phyloP scores from a whole-genome alignment of 2,888 invertebrate species.

The Phyllotreta striolata region DNA sequence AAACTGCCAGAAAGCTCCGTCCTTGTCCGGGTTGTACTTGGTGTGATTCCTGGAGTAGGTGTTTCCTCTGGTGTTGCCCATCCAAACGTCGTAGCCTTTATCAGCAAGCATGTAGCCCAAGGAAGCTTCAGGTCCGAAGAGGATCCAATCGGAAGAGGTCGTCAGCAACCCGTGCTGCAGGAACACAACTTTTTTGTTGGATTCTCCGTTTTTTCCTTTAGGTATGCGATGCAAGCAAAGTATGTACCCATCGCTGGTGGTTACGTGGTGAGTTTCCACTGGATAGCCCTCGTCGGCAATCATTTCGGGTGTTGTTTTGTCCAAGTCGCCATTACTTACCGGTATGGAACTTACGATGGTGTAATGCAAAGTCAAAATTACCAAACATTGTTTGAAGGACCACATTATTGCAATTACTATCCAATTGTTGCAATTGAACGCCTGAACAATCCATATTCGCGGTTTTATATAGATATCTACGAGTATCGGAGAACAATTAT shows the following conservation, averaged over 20 bases:
- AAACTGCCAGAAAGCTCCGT: slow-evolving; percentile 59
- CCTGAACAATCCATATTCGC: no score
- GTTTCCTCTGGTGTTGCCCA: slow-evolving; percentile 50
- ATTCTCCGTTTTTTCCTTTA: slow-evolving; percentile 52
- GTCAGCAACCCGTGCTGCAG: slow-evolving; percentile 66
- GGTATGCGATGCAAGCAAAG: slow-evolving; percentile 67
- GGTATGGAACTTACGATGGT: no score
- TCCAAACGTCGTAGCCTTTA: slow-evolving; percentile 52
- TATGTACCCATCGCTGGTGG: slow-evolving; percentile 67
- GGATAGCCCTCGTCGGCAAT: slow-evolving; percentile 49
- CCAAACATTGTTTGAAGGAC: no score
- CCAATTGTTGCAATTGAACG: no score
- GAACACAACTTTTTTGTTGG: slow-evolving; percentile 55
- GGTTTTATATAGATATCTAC: no score
- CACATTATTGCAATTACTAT: no score
- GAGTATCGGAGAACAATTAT: no score
- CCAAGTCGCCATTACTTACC: no score
- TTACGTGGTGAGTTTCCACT: slow-evolving; percentile 58
- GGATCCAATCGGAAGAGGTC: slow-evolving; percentile 66
- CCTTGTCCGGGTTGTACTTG: slow-evolving; percentile 42
- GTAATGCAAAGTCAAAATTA: no score
- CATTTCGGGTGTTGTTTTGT: no score
- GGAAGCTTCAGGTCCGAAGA: slow-evolving; percentile 63
- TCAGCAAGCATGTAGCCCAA: slow-evolving; percentile 47
- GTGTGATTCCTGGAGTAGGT: slow-evolving; percentile 45